These are phyloP conservation scores for Zaprionus africanus DNA, from an alignment of 1,140 invertebrate species.

Conservation along the genomic window DNA sequence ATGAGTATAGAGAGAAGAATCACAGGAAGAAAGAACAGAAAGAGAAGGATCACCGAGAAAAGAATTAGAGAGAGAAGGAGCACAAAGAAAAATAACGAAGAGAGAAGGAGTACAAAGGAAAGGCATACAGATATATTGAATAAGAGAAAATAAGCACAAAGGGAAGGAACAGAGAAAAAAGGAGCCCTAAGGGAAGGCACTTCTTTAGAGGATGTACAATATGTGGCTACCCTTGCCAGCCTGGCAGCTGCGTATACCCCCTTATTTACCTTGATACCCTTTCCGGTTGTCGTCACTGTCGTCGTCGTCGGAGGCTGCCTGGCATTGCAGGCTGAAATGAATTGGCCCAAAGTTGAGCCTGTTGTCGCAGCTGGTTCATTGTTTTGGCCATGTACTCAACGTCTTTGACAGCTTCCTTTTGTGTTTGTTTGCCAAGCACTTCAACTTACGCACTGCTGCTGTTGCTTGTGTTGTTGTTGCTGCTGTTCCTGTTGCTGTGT, in stretches of 20 bases:
- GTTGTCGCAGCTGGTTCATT: slow-evolving; percentile 38
- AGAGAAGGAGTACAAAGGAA: too few species aligned
- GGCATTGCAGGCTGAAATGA: slow-evolving; percentile 25
- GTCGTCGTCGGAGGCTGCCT: neutral
- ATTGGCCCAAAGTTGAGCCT: slow-evolving; percentile 26
- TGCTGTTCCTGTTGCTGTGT: slow-evolving; percentile 20
- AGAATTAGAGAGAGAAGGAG: too few species aligned
- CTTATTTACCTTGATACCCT: slow-evolving; percentile 20
- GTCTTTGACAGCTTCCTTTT: slow-evolving; percentile 41
- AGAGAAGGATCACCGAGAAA: too few species aligned
- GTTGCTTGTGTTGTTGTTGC: neutral
- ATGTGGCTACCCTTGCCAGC: neutral
- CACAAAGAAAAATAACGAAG: too few species aligned
- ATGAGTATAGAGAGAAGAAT: neutral
- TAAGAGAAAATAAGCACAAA: too few species aligned
- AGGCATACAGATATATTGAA: too few species aligned
- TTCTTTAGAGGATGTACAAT: neutral
- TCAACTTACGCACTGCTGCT: slow-evolving; percentile 22
- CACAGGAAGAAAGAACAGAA: neutral
- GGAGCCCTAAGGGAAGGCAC: neutral
- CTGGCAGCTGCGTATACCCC: neutral
- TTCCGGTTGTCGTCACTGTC: neutral
- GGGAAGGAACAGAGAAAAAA: neutral
- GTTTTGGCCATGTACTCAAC: slow-evolving; percentile 41
- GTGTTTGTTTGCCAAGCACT: slow-evolving; percentile 43